phyloP scores from a whole-genome alignment of 2,797 vertebrate genomes.

The Helicolenus hilgendorfi region DNA sequence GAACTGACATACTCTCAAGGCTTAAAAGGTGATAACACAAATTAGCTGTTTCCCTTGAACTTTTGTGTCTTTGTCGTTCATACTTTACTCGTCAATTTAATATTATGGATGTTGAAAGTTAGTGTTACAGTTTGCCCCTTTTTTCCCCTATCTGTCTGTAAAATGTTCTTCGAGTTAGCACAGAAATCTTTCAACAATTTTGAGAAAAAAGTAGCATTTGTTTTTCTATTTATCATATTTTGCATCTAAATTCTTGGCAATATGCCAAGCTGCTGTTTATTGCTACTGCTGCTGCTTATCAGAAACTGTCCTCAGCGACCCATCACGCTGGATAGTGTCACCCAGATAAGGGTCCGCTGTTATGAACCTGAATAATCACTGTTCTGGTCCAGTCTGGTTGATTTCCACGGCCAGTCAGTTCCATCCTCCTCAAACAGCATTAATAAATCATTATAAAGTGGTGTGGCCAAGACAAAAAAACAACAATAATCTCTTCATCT shows the following conservation, averaged over 20 bases:
- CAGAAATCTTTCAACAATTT: not conserved
- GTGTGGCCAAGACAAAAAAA: not conserved
- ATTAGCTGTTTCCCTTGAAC: not conserved
- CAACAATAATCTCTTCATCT: not conserved
- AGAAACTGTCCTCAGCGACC: not conserved
- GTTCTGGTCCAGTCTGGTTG: constrained; percentile 48
- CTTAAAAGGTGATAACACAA: not conserved
- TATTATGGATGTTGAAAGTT: not conserved
- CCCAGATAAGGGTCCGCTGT: constrained; percentile 22
- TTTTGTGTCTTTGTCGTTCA: not conserved
- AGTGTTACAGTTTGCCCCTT: not conserved
- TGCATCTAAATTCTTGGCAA: not conserved
- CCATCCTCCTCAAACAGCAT: not conserved
- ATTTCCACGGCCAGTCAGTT: constrained; percentile 36
- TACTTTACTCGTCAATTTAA: not conserved
- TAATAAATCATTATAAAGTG: not conserved
- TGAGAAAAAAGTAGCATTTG: not conserved
- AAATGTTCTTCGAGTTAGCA: not conserved
- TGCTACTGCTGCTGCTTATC: not conserved
- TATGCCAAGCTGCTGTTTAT: not conserved
- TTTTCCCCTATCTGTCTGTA: not conserved
- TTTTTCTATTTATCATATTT: not conserved
- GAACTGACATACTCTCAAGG: not conserved
- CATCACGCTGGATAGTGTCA: constrained; percentile 25
- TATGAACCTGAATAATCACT: constrained; percentile 45